phyloP scores from a whole-genome alignment of 2,797 vertebrate genomes.

The Mionectes olivaceus region DNA sequence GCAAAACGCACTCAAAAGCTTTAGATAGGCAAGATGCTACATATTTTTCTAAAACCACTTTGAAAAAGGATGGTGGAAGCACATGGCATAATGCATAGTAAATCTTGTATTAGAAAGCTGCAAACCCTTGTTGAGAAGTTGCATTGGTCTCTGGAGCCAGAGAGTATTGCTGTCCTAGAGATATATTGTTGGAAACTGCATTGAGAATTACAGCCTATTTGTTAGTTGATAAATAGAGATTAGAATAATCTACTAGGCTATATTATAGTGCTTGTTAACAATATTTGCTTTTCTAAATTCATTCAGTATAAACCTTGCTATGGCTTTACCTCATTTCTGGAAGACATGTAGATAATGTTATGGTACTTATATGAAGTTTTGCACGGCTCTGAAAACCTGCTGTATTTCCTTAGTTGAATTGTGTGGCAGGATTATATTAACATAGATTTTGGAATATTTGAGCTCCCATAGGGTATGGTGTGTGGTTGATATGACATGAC shows the following conservation, averaged over 20 bases:
- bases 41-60: neutral
- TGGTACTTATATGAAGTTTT: slow-evolving; percentile 60
- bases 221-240: slow-evolving; percentile 70
- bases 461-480: slow-evolving; percentile 73
- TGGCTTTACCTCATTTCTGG: slow-evolving; percentile 68
- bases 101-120: slow-evolving; percentile 12
- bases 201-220: slow-evolving; percentile 37
- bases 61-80: neutral
- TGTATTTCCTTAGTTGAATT: slow-evolving; percentile 54
- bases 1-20: neutral
- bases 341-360: slow-evolving; percentile 72
- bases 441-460: slow-evolving; percentile 72
- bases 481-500: slow-evolving; percentile 75
- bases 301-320: slow-evolving; percentile 73
- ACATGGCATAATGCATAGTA: neutral
- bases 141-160: slow-evolving; percentile 17
- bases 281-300: slow-evolving; percentile 76
- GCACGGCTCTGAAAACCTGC: slow-evolving; percentile 53
- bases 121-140: neutral
- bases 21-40: neutral
- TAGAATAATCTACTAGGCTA: slow-evolving; percentile 64
- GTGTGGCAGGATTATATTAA: slow-evolving; percentile 76
- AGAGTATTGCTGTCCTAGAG: slow-evolving; percentile 46
- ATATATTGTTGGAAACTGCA: slow-evolving; percentile 26
- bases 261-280: slow-evolving; percentile 74